These are phyloP conservation scores for Nannobrachium achirus DNA, from an alignment of 2,113 vertebrate species.

Conservation along the genomic window DNA sequence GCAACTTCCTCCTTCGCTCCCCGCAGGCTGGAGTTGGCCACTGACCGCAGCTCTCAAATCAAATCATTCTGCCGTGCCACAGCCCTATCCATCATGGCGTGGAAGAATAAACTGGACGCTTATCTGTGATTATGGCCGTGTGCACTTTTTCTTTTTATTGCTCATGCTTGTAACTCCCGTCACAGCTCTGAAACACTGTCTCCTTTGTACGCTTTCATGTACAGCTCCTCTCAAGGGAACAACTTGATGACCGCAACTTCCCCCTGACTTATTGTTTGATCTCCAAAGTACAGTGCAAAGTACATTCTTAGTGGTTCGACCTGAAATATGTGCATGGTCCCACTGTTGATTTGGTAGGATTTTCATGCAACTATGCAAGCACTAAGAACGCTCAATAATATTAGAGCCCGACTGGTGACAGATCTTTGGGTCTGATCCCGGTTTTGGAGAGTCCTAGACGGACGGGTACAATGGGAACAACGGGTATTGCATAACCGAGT, in stretches of 20 bases:
- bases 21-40: constrained; percentile 10
- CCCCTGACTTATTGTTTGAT: constrained; percentile 24
- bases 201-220: constrained; percentile 40
- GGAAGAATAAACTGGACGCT: constrained; percentile 4
- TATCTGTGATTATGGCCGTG: constrained; percentile 15
- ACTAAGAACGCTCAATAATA: too few relatives aligned
- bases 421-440: too few relatives aligned
- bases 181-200: neutral
- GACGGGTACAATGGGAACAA: too few relatives aligned
- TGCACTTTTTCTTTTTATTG: constrained; percentile 27
- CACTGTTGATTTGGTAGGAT: too few relatives aligned
- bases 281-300: constrained; percentile 20
- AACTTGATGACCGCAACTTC: constrained; percentile 26
- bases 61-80: neutral
- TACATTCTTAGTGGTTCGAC: too few relatives aligned
- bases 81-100: constrained; percentile 7
- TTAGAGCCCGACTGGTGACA: too few relatives aligned
- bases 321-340: too few relatives aligned
- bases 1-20: constrained; percentile 21
- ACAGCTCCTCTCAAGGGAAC: constrained; percentile 11
- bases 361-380: too few relatives aligned
- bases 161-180: constrained; percentile 7
- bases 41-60: neutral
- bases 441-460: too few relatives aligned
- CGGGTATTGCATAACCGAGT: too few relatives aligned